Conservation (phyloP, 1,140 invertebrate genomes). For the Pantala flavescens region DNA sequence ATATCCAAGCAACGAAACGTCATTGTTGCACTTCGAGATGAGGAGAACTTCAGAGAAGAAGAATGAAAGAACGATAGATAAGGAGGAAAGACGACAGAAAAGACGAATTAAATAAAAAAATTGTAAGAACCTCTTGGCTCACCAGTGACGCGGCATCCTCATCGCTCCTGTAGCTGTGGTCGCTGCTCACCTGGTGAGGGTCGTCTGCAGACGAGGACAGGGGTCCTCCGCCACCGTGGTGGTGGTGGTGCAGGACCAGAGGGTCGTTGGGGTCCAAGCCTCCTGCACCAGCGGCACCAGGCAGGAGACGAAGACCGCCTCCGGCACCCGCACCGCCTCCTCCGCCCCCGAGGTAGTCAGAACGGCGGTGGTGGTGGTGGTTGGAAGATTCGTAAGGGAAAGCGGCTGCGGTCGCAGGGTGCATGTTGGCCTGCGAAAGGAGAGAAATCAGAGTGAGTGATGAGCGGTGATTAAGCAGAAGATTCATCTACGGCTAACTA, state of each 20-base stretch:
- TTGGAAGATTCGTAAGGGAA: background rate
- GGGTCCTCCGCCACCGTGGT: background rate
- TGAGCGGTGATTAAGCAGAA: no score
- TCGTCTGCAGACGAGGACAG: background rate
- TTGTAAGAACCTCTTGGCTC: background rate
- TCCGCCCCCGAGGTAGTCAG: background rate
- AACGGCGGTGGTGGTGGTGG: background rate
- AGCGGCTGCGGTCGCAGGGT: background rate
- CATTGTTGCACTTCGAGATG: no score
- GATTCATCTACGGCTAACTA: no score
- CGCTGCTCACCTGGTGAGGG: background rate
- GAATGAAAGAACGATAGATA: no score
- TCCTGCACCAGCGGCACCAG: background rate
- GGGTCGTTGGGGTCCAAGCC: background rate
- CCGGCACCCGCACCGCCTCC: background rate
- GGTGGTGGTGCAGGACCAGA: background rate
- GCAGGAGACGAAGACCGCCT: background rate
- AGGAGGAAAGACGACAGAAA: background rate
- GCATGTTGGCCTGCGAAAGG: background rate
- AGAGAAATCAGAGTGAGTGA: background rate
- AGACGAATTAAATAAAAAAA: background rate
- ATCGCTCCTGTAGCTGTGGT: background rate
- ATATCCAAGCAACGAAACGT: no score
- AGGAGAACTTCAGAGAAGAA: no score
- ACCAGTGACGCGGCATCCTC: constrained; percentile 1